A percentile compares a stretch with the other conserved stretches of the same genome.
These are phyloP conservation scores for Augochlorella aurata DNA, from an alignment of 2,888 invertebrate species.

Conservation along the genomic window DNA sequence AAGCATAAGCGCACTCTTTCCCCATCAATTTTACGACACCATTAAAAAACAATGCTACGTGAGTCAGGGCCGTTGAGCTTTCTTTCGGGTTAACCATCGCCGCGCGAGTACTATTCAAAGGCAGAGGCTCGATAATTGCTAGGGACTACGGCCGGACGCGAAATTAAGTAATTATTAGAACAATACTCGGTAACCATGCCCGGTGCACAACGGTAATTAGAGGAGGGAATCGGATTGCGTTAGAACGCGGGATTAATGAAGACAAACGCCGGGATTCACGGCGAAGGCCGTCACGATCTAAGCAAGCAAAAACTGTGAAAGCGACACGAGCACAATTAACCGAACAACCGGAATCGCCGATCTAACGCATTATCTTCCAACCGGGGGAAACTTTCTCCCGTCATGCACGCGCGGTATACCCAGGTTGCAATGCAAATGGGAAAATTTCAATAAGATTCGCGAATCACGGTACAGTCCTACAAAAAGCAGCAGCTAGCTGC, in stretches of 20 bases:
- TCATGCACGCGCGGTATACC: conserved; percentile 6
- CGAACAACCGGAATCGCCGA: conserved; percentile 31
- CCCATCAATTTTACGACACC: neutral
- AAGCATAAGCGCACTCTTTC: neutral
- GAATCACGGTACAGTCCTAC: no score
- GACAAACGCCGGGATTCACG: neutral
- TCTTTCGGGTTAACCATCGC: neutral
- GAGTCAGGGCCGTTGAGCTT: neutral
- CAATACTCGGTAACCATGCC: neutral
- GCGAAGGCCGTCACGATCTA: neutral
- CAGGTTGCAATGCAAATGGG: neutral
- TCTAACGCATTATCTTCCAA: conserved; percentile 36
- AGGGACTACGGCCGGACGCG: neutral
- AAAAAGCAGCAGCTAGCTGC: no score
- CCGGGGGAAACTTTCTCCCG: conserved; percentile 37
- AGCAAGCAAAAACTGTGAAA: conserved; percentile 32
- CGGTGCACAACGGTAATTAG: neutral
- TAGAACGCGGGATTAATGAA: neutral
- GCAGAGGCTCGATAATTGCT: neutral
- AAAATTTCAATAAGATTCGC: conserved; percentile 25
- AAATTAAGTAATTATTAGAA: conserved; percentile 13
- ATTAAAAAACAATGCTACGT: neutral
- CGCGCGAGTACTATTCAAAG: neutral
- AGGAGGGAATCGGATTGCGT: neutral
- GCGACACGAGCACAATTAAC: conserved; percentile 34